Evolutionary conservation across 2,888 invertebrate genomes (phyloP).

Genomic region (Blastobasis lacticolella): DNA sequence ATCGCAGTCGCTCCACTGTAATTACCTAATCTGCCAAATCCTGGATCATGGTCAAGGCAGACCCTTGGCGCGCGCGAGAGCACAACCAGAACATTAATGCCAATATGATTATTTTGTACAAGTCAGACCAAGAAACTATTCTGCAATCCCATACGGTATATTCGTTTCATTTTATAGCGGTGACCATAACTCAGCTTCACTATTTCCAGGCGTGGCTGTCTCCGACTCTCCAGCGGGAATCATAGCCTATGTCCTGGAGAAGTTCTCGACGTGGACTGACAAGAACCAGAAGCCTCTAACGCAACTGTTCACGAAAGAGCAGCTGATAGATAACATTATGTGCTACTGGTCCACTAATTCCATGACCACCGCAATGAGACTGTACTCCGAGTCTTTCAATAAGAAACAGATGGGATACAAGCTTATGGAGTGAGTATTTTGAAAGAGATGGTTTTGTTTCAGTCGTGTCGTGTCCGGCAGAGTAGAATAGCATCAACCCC

Average conservation of each 20-base stretch:
- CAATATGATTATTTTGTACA: too few species aligned
- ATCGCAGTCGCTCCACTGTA: too few species aligned
- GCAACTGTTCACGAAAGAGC: conserved; percentile 73
- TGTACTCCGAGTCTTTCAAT: conserved; percentile 80
- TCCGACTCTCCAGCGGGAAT: conserved; percentile 86
- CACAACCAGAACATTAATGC: too few species aligned
- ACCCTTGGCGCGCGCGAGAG: too few species aligned
- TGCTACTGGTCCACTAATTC: conserved; percentile 85
- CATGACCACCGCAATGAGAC: conserved; percentile 82
- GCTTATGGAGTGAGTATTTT: conserved; percentile 56
- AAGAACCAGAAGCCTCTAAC: conserved; percentile 43
- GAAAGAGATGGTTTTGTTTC: not conserved
- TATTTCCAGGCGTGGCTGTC: conserved; percentile 49
- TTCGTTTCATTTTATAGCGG: too few species aligned
- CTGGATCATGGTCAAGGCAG: too few species aligned
- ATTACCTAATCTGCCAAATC: too few species aligned
- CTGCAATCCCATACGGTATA: too few species aligned
- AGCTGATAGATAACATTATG: conserved; percentile 87
- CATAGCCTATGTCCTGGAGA: conserved; percentile 88
- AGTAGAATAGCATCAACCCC: too few species aligned
- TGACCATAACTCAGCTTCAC: not conserved
- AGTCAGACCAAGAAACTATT: too few species aligned
- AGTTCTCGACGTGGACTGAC: conserved; percentile 86
- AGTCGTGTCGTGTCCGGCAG: too few species aligned
- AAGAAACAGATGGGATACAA: conserved; percentile 27